Base-by-base conservation (phyloP, 53 echinoderm and acorn worm genomes). In the Henricia sp. region DNA sequence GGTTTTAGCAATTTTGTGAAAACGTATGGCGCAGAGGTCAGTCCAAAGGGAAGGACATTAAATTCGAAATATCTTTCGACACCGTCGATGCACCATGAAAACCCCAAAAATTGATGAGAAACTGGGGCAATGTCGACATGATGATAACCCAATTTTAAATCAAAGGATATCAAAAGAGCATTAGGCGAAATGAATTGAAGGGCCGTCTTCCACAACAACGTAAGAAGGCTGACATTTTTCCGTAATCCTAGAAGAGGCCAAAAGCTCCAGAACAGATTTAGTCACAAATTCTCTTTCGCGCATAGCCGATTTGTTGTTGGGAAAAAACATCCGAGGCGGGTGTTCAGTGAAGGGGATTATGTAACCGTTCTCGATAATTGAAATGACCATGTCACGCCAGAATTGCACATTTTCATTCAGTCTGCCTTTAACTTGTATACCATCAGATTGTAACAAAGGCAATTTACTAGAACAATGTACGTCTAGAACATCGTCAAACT, bases 311-410 rank as follows among this genome's bases (percentile, higher is more conserved):
- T 66, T 66, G 17, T 66, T 66, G 37, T 66, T 66, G 12, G 37
- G 16, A 38, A 66, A 21, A 36, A 66, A 66, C 12, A 66, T 66
- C 13, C 3, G 16, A 66, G 37, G 66, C 19, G 37, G 66, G 16
- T 66, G 37, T 66, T 66, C 66, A 17, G n/a, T n/a, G 17, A 66
- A 66, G 20, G 66, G 66, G 38, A 66, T 66, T 34, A 37, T 37
- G 21, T 37, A 66, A 36, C 66, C 66, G n/a, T 36, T 66, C 5
- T 36, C 37, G 38, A 66, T 37, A 38, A 37, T 66, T 9, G 66
- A 66, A 13, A 66, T 4, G 17, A 66, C 30, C 66, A 66, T 66
- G 38, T 0, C 70, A 21, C 28, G 70, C 70, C 70, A 41, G 46
- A 0, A 69, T 34, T 69, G 4, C 24, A 44, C 11, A 69, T 23